phyloP scores from a whole-genome alignment of 2,113 vertebrate genomes.

The Phrynocephalus versicolor region DNA sequence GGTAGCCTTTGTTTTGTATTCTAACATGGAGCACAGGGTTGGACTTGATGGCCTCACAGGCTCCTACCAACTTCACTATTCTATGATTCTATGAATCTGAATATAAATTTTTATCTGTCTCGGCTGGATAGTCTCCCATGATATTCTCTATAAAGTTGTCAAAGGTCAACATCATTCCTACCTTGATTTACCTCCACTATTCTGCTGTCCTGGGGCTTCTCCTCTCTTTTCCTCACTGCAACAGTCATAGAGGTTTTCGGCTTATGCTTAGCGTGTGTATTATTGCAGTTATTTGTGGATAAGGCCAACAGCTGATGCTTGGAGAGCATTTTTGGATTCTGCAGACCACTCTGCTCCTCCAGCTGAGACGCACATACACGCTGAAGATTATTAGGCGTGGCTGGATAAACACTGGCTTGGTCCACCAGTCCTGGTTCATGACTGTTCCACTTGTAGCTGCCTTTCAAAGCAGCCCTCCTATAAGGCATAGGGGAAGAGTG shows the following conservation, averaged over 20 bases:
- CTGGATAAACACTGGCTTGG: rapidly evolving
- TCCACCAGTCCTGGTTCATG: neutral
- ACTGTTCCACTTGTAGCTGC: neutral
- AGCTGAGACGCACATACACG: neutral
- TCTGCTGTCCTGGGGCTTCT: neutral
- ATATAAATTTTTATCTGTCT: neutral
- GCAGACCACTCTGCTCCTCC: conserved; percentile 10
- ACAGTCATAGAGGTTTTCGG: neutral
- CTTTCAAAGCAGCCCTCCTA: conserved; percentile 37
- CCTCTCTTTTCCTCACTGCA: rapidly evolving
- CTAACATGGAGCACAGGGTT: too few relatives aligned
- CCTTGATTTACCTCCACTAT: neutral
- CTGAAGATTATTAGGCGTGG: neutral
- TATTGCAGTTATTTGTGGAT: conserved; percentile 57
- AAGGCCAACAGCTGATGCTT: conserved; percentile 42
- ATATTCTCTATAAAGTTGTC: too few relatives aligned
- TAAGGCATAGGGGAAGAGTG: conserved; percentile 54
- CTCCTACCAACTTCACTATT: too few relatives aligned
- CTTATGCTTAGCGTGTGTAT: neutral
- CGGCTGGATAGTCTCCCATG: neutral
- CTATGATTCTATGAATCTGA: too few relatives aligned
- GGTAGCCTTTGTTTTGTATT: too few relatives aligned
- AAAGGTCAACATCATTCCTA: conserved; percentile 36
- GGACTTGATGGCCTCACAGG: too few relatives aligned
- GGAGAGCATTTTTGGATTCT: conserved; percentile 39